Evolutionary conservation across 2,113 vertebrate genomes (phyloP), one percentile per base, ranked within the genome.

Genomic region (Neodon shergylaensis): DNA sequence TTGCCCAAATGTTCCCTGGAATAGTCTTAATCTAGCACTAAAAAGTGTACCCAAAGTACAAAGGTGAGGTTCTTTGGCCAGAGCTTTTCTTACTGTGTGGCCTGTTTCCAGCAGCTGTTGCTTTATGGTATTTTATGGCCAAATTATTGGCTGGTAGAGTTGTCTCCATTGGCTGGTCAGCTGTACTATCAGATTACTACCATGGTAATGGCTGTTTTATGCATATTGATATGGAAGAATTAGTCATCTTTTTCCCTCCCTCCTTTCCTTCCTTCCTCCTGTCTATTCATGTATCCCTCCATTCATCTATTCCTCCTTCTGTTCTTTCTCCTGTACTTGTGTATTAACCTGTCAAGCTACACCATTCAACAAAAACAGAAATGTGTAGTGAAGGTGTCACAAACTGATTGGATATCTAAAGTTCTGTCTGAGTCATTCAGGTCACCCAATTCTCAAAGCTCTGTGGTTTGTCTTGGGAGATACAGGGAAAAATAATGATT

Each of bases 51-150:
- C 31, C 14, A 88, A 16, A 92, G 49, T 92, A 90, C 61, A 88
- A 58, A 96, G 28, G 22, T 84, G n/a, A 76, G 7, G 12, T 44
- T 90, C 39, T 65, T 66, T 68, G 58, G 92, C 22, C 22, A 96
- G 33, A 8, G 24, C 3, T 72, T 90, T 92, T 81, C 47, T 79
- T 87, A 95, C 19, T 90, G 49, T 94, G 77, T 88, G 7, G 58
- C 89, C 85, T 83, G 11, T n/a, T 96, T 86, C 19, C 2, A 74
- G 92, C 68, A 94, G 63, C 95, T 96, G 83, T 93, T 96, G 61
- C 49, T 95, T 96, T 84, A 91, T 91, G 58, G 21, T 61, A 92
- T 95, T 95, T 93, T 88, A 72, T 77, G 49, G 79, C 42, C 81
- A 92, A 94, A 61, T 76, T 90, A 16, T 93, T 96, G 76, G n/a